These are phyloP conservation scores for Aphis gossypii DNA, from an alignment of 1,140 invertebrate species.

Conservation along the genomic window DNA sequence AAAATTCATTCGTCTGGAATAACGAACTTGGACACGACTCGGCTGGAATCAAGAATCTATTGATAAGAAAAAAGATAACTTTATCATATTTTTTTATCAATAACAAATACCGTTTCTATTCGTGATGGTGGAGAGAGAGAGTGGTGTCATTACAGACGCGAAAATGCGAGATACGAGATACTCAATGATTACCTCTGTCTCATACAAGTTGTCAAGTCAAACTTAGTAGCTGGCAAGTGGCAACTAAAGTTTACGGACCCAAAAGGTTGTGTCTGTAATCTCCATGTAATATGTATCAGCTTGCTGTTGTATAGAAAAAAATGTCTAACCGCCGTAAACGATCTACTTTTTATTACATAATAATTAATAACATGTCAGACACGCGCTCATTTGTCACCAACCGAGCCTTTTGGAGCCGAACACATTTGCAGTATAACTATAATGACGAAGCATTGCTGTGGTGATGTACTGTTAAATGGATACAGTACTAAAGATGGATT, in stretches of 20 bases:
- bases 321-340: neutral
- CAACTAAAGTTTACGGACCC: too few relatives aligned
- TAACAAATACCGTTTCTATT: too few relatives aligned
- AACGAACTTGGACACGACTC: neutral
- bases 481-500: neutral
- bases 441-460: neutral
- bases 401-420: neutral
- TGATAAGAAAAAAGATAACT: neutral
- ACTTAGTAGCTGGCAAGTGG: too few relatives aligned
- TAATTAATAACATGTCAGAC: neutral
- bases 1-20: neutral
- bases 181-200: too few relatives aligned
- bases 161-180: too few relatives aligned
- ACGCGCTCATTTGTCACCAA: neutral
- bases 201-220: too few relatives aligned
- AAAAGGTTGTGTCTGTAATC: too few relatives aligned
- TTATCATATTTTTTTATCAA: neutral
- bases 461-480: neutral
- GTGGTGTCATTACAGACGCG: too few relatives aligned
- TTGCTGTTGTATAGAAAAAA: neutral
- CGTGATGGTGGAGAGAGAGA: too few relatives aligned
- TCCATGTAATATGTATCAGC: too few relatives aligned
- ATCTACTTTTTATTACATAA: neutral
- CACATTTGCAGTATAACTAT: neutral
- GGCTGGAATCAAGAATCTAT: neutral